Conservation (phyloP, 2,113 vertebrate species). For the Ctenomys sociabilis region DNA sequence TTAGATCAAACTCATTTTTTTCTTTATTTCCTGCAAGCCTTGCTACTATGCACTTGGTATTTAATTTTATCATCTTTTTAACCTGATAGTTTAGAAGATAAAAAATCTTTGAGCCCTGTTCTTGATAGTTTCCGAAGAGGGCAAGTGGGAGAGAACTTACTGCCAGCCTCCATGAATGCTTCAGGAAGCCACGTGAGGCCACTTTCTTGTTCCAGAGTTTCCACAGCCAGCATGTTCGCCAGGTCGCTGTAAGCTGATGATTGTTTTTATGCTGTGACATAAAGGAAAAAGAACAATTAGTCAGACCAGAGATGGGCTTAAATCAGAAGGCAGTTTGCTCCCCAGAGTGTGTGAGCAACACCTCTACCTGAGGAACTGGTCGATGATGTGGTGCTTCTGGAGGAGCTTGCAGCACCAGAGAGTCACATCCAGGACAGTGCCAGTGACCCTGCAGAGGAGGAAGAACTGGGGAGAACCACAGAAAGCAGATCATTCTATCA, state of each 20-base stretch:
- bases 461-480: not conserved
- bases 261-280: constrained; percentile 94
- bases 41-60: not conserved
- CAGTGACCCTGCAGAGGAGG: constrained; percentile 91
- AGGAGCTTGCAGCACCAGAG: constrained; percentile 96
- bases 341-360: not conserved
- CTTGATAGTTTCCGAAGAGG: constrained; percentile 78
- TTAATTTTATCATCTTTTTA: constrained; percentile 66
- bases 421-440: constrained; percentile 96
- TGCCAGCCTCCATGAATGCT: constrained; percentile 96
- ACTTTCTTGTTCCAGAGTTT: constrained; percentile 94
- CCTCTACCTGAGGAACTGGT: constrained; percentile 94
- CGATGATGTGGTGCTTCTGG: constrained; percentile 94
- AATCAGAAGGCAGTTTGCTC: not conserved
- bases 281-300: constrained; percentile 73
- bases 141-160: constrained; percentile 88
- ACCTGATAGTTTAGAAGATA: constrained; percentile 58
- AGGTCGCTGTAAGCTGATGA: constrained; percentile 98
- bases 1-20: not conserved
- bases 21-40: not conserved
- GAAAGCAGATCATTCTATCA: not conserved
- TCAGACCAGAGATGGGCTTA: constrained; percentile 53
- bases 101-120: constrained; percentile 65
- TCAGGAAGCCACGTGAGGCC: too few species aligned
- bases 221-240: constrained; percentile 98